Evolutionary conservation across 2,888 invertebrate genomes (phyloP).

Genomic region (Barypeithes pellucidus): DNA sequence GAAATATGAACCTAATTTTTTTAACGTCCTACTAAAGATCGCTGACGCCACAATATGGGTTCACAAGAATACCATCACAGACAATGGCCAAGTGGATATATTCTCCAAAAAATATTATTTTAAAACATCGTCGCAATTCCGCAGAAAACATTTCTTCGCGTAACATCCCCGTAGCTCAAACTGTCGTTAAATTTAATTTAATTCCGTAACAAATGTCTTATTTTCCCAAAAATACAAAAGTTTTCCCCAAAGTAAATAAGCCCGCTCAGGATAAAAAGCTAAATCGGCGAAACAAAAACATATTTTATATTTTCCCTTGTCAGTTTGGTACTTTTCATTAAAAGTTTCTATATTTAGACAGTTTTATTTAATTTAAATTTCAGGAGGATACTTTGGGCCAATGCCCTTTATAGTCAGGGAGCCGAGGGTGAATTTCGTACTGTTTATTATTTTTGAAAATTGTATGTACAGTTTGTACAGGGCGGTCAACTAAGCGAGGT

Average conservation of each 20-base stretch:
- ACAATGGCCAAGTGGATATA: too few species aligned
- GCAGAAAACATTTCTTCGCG: too few species aligned
- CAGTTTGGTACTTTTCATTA: slow-evolving; percentile 30
- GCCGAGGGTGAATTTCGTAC: background rate
- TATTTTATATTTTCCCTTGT: slow-evolving; percentile 32
- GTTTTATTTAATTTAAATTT: slow-evolving; percentile 11
- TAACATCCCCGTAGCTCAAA: slow-evolving; percentile 13
- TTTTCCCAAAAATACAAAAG: slow-evolving; percentile 10
- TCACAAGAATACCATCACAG: too few species aligned
- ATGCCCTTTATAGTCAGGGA: background rate
- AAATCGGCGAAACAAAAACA: slow-evolving; percentile 38
- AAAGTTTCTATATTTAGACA: slow-evolving; percentile 25
- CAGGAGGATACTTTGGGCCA: background rate
- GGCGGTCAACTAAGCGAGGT: too few species aligned
- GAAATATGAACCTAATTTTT: too few species aligned
- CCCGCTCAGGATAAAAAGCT: background rate
- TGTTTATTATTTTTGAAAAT: too few species aligned
- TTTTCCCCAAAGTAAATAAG: slow-evolving; percentile 2
- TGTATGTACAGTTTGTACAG: too few species aligned
- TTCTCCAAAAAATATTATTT: too few species aligned
- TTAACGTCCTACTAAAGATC: too few species aligned
- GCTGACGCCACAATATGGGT: too few species aligned
- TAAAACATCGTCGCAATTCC: too few species aligned
- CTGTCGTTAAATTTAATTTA: slow-evolving; percentile 11
- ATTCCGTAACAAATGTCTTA: background rate